phyloP scores from a whole-genome alignment of 2,797 vertebrate genomes.

The Poecile montanus region DNA sequence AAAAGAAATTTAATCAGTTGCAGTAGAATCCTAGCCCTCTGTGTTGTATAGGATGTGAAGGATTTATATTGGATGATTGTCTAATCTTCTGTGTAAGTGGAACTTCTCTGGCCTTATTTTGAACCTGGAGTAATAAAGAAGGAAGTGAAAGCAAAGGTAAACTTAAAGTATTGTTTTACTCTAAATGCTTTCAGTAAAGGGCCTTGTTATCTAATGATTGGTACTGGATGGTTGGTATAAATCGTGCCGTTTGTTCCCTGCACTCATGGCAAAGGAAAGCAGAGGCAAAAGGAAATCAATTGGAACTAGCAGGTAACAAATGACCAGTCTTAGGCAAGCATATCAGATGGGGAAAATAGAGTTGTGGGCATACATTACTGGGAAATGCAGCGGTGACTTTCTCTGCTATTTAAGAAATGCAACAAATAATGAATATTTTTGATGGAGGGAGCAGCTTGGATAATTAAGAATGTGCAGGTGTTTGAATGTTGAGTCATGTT shows the following conservation, averaged over 20 bases:
- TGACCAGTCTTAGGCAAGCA: conserved; percentile 76
- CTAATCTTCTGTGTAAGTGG: conserved; percentile 61
- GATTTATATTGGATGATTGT: conserved; percentile 63
- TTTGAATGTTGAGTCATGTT: background rate
- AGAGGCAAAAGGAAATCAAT: conserved; percentile 82
- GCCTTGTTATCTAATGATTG: conserved; percentile 83
- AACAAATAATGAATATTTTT: conserved; percentile 30
- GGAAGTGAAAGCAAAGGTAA: conserved; percentile 79
- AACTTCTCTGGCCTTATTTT: conserved; percentile 77
- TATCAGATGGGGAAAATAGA: conserved; percentile 72
- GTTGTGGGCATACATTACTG: conserved; percentile 64
- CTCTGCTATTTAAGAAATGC: conserved; percentile 49
- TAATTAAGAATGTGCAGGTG: background rate
- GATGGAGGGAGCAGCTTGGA: background rate
- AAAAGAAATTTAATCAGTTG: background rate
- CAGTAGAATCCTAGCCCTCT: background rate
- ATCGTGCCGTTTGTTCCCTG: conserved; percentile 74
- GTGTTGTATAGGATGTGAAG: conserved; percentile 11
- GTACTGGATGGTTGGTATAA: conserved; percentile 79
- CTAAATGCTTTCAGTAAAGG: conserved; percentile 81
- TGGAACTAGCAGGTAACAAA: conserved; percentile 83
- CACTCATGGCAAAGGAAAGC: conserved; percentile 69
- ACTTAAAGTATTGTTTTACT: conserved; percentile 81
- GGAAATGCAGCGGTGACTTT: conserved; percentile 54
- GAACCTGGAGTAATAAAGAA: conserved; percentile 77